Evolutionary conservation across 2,797 vertebrate species (phyloP), one percentile per base, ranked within the genome.

Genomic region (Sternarchorhynchus goeldii): DNA sequence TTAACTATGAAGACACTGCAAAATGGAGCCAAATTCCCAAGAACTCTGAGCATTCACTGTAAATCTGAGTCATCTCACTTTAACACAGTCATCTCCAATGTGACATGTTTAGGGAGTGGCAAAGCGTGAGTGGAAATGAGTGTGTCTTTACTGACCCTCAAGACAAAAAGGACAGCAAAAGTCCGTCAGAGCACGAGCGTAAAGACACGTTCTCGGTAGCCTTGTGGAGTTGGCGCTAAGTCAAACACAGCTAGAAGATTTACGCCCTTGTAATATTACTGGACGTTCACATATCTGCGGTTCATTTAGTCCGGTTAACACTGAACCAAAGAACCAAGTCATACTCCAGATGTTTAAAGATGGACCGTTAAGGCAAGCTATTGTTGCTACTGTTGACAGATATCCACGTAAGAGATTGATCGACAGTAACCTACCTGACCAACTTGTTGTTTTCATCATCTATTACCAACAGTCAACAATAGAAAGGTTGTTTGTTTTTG

Each of bases 221-320:
- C 34, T 7, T 7, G 6, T 4, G 34, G 34, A 36, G 25, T 25
- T 25, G 25, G 25, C 25, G 25, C 82, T 84, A 79, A 83, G 76
- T 63, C 34, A 73, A 45, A 64, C 45, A 21, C 76, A 59, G 66
- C 25, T 21, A 29, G n/a, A 31, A 67, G 80, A 85, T 81, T 79
- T 31, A 71, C 76, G 71, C 77, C 2, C 29, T 66, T 81, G 50
- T 63, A 25, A 25, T 25, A 25, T 25, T 25, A 14, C 79, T 60
- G n/a, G 66, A 74, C 78, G 25, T 62, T 56, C 82, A 86, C 85
- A 64, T 58, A 64, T 29, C 39, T 45, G 8, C 5, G 17, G 25
- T 31, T 64, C 25, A 41, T 3, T 64, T 36, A 66, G n/a, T 45
- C 39, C 2, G 2, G 14, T 5, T 6, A 41, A 20, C n/a, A 20